These are phyloP conservation scores for Zapus hudsonius DNA, from an alignment of 2,113 vertebrate genomes.

Conservation along the genomic window DNA sequence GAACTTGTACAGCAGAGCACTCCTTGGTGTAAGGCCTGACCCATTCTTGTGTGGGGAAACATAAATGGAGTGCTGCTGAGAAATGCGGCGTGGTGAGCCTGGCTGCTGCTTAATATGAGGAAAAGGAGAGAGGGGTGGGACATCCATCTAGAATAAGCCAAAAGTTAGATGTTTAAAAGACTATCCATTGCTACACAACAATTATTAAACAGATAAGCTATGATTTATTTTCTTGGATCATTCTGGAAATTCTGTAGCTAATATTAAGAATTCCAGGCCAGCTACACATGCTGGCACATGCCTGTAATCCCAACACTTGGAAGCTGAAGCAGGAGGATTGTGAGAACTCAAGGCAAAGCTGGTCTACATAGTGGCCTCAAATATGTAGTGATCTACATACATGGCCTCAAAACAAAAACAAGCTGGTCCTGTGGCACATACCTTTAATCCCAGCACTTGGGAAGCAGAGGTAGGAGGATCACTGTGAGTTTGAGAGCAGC, in stretches of 20 bases:
- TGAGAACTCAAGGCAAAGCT: too few species aligned
- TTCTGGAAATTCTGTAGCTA: not conserved
- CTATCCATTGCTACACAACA: not conserved
- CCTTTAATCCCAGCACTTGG: too few species aligned
- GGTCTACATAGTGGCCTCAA: not conserved
- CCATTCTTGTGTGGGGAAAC: slow-evolving; percentile 95
- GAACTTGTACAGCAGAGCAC: slow-evolving; percentile 92
- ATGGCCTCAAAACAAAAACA: not conserved
- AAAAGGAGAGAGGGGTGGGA: slow-evolving; percentile 94
- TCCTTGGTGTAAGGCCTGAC: slow-evolving; percentile 86
- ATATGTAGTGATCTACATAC: too few species aligned
- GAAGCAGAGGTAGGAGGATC: too few species aligned
- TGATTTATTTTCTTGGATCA: slow-evolving; percentile 28
- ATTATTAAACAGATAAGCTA: slow-evolving; percentile 35
- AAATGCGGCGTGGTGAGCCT: slow-evolving; percentile 93
- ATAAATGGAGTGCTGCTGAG: slow-evolving; percentile 94
- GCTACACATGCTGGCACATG: not conserved
- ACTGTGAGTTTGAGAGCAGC: too few species aligned
- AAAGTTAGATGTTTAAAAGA: slow-evolving; percentile 41
- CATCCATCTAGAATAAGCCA: slow-evolving; percentile 88
- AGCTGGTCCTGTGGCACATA: too few species aligned
- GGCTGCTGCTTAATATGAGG: slow-evolving; percentile 91
- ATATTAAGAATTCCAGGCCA: slow-evolving; percentile 30
- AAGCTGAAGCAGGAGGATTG: too few species aligned
- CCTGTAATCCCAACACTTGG: not conserved